Evolutionary conservation across 2,888 invertebrate species (phyloP), one percentile per base, ranked within the genome.

Genomic region (Watsonalla cultraria): DNA sequence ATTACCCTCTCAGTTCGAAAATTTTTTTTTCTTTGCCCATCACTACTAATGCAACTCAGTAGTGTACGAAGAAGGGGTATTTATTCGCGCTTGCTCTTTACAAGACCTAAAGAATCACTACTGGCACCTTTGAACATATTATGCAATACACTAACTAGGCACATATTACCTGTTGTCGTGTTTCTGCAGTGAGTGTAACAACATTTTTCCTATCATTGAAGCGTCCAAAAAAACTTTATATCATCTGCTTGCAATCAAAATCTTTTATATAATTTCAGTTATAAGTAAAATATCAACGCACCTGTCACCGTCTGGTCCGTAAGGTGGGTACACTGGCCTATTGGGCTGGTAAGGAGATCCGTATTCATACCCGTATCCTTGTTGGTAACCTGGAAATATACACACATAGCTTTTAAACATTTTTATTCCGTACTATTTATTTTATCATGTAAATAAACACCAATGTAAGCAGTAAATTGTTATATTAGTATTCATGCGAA

Each of bases 261-360:
- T 4, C 1, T 24, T 24, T 24, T 24, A 2, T 1, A 1, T 24
- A n/a, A n/a, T 24, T 24, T 24, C 24, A 24, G 24, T 24, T 24
- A 5, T 37, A 37, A 7, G 0, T 37, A 37, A 37, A 11, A 78
- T 50, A 37, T 14, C 11, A 39, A 57, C 76, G 80, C 84, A 94
- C 95, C 94, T 93, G 91, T 93, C 93, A 63, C 93, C 94, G 55
- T 92, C 92, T 52, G 94, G 93, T 61, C 95, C 94, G 73, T 95
- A 95, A 68, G 95, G 94, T 72, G 95, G 95, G 78, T 95, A 95
- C 72, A 95, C 95, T 74, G 95, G 95, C 91, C 95, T 94, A 84
- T 94, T 94, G 61, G 94, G 92, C 68, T 94, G 94, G 79, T 93
- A 94, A 64, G 93, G 92, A 66, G 93, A 91, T 72, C 93, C 93